A percentile compares a stretch with the other conserved stretches of the same genome.
phyloP scores from a whole-genome alignment of 2,888 invertebrate species.

The Polyommatus iphigenia region DNA sequence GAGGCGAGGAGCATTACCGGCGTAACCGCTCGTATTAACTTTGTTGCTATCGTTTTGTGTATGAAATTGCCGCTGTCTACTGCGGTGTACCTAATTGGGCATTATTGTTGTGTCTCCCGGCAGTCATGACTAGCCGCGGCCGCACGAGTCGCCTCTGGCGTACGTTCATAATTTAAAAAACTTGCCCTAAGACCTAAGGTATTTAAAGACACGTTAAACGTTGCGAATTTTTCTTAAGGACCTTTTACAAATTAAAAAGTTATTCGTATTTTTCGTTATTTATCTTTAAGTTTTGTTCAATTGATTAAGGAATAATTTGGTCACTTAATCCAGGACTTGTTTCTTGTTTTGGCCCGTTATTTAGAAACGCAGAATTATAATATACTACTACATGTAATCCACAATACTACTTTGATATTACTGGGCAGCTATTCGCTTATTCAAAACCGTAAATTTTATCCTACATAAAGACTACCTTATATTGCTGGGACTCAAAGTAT shows the following conservation, averaged over 20 bases:
- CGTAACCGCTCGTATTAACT: constrained; percentile 30
- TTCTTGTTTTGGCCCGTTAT: no score
- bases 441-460: no score
- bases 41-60: constrained; percentile 33
- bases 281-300: background rate
- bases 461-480: no score
- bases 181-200: constrained; percentile 28
- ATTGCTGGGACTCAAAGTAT: no score
- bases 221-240: constrained; percentile 5
- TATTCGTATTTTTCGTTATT: background rate
- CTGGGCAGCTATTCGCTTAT: no score
- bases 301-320: background rate
- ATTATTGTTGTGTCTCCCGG: constrained; percentile 54
- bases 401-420: no score
- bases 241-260: constrained; percentile 7
- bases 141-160: constrained; percentile 48
- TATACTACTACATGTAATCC: no score
- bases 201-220: constrained; percentile 21
- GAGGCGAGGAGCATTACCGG: constrained; percentile 4
- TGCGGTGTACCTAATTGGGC: constrained; percentile 52
- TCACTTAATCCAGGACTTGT: background rate
- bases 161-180: constrained; percentile 34
- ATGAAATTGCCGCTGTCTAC: constrained; percentile 37
- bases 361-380: no score
- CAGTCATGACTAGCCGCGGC: constrained; percentile 57